Conservation (phyloP, 2,113 vertebrate species). For the Mionectes macconnelli region DNA sequence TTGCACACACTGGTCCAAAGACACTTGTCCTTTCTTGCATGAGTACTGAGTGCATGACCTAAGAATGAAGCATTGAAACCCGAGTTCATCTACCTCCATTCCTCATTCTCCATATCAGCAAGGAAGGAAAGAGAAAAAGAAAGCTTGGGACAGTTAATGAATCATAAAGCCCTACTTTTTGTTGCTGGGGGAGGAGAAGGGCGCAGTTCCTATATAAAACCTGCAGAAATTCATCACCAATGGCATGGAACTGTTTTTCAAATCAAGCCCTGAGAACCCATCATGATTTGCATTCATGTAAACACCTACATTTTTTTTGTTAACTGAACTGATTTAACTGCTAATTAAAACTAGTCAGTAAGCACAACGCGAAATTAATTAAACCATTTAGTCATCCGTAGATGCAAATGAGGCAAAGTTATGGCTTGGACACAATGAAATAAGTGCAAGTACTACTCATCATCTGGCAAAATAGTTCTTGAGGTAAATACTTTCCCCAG, state of each 20-base stretch:
- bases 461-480: constrained; percentile 59
- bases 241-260: constrained; percentile 65
- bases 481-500: constrained; percentile 41
- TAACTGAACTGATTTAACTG: constrained; percentile 81
- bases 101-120: neutral
- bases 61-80: neutral
- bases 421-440: constrained; percentile 66
- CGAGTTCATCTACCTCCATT: neutral
- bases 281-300: constrained; percentile 74
- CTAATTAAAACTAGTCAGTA: constrained; percentile 82
- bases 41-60: neutral
- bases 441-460: constrained; percentile 57
- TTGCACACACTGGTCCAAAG: neutral
- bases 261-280: constrained; percentile 62
- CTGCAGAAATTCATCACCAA: constrained; percentile 65
- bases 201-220: constrained; percentile 20
- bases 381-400: constrained; percentile 72
- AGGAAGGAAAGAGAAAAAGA: neutral
- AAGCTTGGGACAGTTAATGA: neutral
- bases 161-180: constrained; percentile 34
- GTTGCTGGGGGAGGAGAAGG: neutral
- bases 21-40: neutral
- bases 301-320: constrained; percentile 74
- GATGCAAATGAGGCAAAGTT: constrained; percentile 74
- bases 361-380: constrained; percentile 82